Evolutionary conservation across 2,113 vertebrate genomes (phyloP), one percentile per base, ranked within the genome.

Genomic region (Notiomystis cincta): DNA sequence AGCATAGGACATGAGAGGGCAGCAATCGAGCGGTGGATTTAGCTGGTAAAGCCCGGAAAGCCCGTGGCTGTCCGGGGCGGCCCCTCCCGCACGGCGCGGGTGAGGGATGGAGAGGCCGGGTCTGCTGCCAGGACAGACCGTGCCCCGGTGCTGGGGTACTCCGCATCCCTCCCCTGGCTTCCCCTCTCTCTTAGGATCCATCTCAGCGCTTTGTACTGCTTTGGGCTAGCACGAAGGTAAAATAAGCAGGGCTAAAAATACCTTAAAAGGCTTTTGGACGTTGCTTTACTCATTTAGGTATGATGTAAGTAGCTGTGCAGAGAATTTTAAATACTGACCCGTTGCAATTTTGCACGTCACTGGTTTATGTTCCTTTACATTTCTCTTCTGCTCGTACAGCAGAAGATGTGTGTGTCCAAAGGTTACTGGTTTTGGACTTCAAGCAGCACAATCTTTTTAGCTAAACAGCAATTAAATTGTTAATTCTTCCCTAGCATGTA

Each of bases 1-100:
- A 69, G 75, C 87, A 54, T 2, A 94, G 95, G 94, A 98, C 97
- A 85, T 96, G 94, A 98, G 98, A 97, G 90, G 97, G 98, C 97
- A 98, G 98, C 93, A 97, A 96, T 23, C 1, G 93, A 97, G 89
- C 97, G 3, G 91, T 35, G 67, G 87, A 96, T 93, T 82, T 77
- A 64, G 56, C 23, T 82, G 47, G 70, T 38, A 33, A 77, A 78
- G 88, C 82, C 2, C 80, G 24, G 20, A 51, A 72, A 90, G 86
- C 70, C 87, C 53, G 50, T 38, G 69, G 12, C 69, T 96, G 11
- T 54, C 12, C 15, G n/a, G 45, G 66, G 64, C 56, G 78, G 84
- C 25, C 44, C 50, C 40, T 48, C 53, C 38, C 2, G 16, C 61
- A 7, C 2, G 2, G 54, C 5, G 2, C 40, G 30, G 16, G 35